Base-by-base conservation (phyloP, 2,113 vertebrate genomes). In the Myodes glareolus region DNA sequence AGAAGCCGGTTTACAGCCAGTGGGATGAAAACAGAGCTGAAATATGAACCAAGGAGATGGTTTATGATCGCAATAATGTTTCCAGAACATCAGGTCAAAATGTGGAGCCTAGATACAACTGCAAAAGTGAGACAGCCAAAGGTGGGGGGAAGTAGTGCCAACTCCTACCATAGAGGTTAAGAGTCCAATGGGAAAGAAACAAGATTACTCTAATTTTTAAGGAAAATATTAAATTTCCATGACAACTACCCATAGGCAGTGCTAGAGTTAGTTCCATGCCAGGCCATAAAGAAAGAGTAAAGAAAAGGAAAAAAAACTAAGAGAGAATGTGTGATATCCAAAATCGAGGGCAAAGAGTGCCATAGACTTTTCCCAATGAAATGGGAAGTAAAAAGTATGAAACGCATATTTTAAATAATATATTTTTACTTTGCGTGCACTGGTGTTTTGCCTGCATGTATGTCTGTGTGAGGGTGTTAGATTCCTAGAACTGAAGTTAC, bases 1-100 rank as follows among this genome's bases (percentile, higher is more conserved):
- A 81, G 85, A 97, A 81, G 61, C 27, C 76, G 88, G 86, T 70
- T 73, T 21, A 23, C 19, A 39, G 70, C 70, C 70, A 50, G 84
- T 0, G 94, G 95, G 84, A 29, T 94, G 45, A 87, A 97, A 95
- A 90, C 92, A 97, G 93, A 97, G 80, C 58, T 52, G 58, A 55
- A 12, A 2, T 5, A 63, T 19, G 50, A 96, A 76, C 75, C 90
- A 95, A 61, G 65, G 3, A 95, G 88, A 93, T 67, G 82, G 67
- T 88, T 75, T 94, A 94, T 85, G 95, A 89, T 84, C 68, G 58
- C 50, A 72, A 90, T 68, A 77, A 75, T 55, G 92, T 82, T 91
- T 92, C 92, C 81, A 91, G 36, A 31, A 33, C 65, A 50, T 94
- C 77, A 58, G 94, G 36, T 63, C 67, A 55, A 96, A 84, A 91